A percentile compares a stretch with the other conserved stretches of the same genome.
Evolutionary conservation across 2,888 invertebrate genomes (phyloP).

Genomic region (Parascotia fuliginaria): DNA sequence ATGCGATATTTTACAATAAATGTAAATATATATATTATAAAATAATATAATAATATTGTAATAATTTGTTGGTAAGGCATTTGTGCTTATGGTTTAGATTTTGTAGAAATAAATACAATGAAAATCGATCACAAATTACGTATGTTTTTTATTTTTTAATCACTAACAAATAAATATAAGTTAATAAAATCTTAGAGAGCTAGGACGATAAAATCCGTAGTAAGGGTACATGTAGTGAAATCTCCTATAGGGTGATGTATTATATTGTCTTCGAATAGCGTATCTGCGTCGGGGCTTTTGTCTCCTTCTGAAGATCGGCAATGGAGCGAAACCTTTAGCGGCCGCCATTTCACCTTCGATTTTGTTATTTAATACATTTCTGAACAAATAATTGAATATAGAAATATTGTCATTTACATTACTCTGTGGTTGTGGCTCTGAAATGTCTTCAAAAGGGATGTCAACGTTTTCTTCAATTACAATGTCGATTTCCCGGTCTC

Average conservation of each 20-base stretch:
- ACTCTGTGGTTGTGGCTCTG: slow-evolving; percentile 50
- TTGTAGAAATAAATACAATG: slow-evolving; percentile 68
- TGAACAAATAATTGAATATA: slow-evolving; percentile 26
- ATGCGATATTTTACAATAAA: slow-evolving; percentile 57
- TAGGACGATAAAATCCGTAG: slow-evolving; percentile 65
- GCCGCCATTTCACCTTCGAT: slow-evolving; percentile 72
- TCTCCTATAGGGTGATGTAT: slow-evolving; percentile 60
- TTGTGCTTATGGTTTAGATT: slow-evolving; percentile 60
- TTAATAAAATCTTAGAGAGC: slow-evolving; percentile 75
- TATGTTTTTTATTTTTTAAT: slow-evolving; percentile 17
- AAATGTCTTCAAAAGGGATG: slow-evolving; percentile 29
- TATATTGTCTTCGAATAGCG: slow-evolving; percentile 61
- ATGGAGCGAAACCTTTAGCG: slow-evolving; percentile 70
- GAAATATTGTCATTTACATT: slow-evolving; percentile 50
- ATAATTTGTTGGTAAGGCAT: slow-evolving; percentile 53
- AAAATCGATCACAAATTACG: slow-evolving; percentile 40
- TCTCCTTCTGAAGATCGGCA: slow-evolving; percentile 53
- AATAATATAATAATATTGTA: slow-evolving; percentile 46
- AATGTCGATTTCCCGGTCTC: slow-evolving; percentile 51
- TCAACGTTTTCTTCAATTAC: slow-evolving; percentile 58
- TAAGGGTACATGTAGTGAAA: slow-evolving; percentile 62
- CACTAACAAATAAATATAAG: slow-evolving; percentile 34
- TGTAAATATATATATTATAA: slow-evolving; percentile 53
- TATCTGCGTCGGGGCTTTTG: slow-evolving; percentile 55
- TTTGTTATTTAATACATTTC: slow-evolving; percentile 21